A percentile compares a stretch with the other conserved stretches of the same genome.
phyloP scores from a whole-genome alignment of 2,888 invertebrate genomes.

The Clanis bilineata region DNA sequence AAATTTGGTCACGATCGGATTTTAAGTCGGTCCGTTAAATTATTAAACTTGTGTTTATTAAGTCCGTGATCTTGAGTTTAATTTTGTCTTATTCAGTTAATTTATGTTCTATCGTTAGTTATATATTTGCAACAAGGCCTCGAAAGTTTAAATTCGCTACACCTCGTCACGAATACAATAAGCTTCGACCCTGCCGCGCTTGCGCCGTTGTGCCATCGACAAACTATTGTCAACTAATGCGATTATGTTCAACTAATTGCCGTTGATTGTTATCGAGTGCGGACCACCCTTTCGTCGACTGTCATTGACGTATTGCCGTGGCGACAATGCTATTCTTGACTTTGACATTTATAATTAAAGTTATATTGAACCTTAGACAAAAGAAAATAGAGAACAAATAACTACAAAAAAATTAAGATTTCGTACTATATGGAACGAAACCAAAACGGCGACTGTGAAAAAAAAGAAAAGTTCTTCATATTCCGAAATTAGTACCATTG shows the following conservation, averaged over 20 bases:
- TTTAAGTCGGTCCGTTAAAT: too few species aligned
- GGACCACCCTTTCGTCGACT: slow-evolving; percentile 29
- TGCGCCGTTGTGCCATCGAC: slow-evolving; percentile 18
- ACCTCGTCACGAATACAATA: background rate
- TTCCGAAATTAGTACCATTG: too few species aligned
- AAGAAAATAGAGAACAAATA: too few species aligned
- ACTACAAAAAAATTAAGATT: too few species aligned
- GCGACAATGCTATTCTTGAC: slow-evolving; percentile 39
- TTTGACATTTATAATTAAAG: slow-evolving; percentile 55
- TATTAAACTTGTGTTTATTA: too few species aligned
- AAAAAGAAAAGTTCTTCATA: too few species aligned
- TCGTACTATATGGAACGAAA: too few species aligned
- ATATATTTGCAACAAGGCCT: background rate
- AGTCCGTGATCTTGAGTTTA: too few species aligned
- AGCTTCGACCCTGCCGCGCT: background rate
- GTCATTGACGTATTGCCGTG: slow-evolving; percentile 41
- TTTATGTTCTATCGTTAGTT: too few species aligned
- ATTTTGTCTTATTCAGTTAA: too few species aligned
- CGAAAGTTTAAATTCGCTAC: background rate
- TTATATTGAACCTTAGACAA: slow-evolving; percentile 49
- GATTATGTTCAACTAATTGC: slow-evolving; percentile 57
- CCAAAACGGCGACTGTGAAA: too few species aligned
- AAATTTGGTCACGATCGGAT: too few species aligned
- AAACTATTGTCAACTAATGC: slow-evolving; percentile 49
- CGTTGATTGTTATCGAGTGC: slow-evolving; percentile 42